Evolutionary conservation across 2,113 vertebrate genomes (phyloP), one percentile per base, ranked within the genome.

Genomic region (Platichthys stellatus): DNA sequence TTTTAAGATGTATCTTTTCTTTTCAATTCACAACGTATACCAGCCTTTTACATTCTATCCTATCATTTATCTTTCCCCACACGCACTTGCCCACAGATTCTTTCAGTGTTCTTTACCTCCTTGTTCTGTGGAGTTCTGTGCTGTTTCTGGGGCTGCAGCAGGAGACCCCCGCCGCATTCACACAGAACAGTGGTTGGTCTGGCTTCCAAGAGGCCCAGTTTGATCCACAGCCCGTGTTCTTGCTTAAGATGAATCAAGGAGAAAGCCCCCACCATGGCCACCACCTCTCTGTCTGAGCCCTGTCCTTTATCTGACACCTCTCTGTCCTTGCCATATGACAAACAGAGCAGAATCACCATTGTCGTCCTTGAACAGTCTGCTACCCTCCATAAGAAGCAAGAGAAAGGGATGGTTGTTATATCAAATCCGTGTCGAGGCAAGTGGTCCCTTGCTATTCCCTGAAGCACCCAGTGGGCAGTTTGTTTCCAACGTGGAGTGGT

Each of bases 291-390:
- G 5, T 60, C 49, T 64, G 3, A 49, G 21, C 63, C 53, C 35
- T 11, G 66, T 72, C 58, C 77, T 79, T 76, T 58, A 61, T 76
- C 43, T 61, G 60, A 63, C 5, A 21, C 61, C 5, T 69, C 69
- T 79, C 40, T 63, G 63, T 82, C 73, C 69, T 70, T 54, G 57
- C 61, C 57, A 61, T 69, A 61, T 78, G 61, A 10, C 56, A 74
- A 51, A 53, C 60, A 40, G 74, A 72, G 79, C 74, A 69, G 79
- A 80, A 64, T 86, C 72, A 49, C 24, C 77, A 17, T 54, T 56
- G 28, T 57, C 10, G 40, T 72, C 78, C 79, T 78, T 85, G 65
- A 85, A 67, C 79, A 78, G 63, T 73, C 80, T 62, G 72, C 58
- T 68, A 28, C 70, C 69, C 77, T 80, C 58, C 47, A 72, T 40